Evolutionary conservation across 1,140 invertebrate genomes (phyloP), one percentile per base, ranked within the genome.

Genomic region (Asobara japonica): DNA sequence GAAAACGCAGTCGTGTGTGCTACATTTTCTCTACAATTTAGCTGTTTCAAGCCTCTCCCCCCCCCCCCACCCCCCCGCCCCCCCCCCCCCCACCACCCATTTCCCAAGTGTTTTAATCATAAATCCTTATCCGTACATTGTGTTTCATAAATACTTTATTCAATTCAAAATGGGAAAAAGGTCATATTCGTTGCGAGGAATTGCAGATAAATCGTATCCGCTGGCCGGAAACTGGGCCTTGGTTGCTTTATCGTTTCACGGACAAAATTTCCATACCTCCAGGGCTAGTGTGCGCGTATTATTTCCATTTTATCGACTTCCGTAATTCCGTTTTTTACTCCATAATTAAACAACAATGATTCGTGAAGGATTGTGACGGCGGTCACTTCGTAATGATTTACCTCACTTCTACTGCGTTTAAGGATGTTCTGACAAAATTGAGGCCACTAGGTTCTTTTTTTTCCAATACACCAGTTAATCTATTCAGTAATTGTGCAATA

Each of bases 221-320:
- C 31, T 67, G 56, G 30, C 51, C 11, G 45, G 30, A 61, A 66
- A 67, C n/a, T 51, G 30, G 7, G 29, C 64, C 33, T 38, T 33
- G 30, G 16, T 20, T n/a, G n/a, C n/a, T n/a, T 31, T 69, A 31
- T 20, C 45, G 25, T 60, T 79, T 80, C 77, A 78, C 69, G 80
- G 80, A 75, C 80, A 65, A 76, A 75, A 82, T 80, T 80, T 79
- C 74, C 79, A 81, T 81, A 77, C 65, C 67, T 69, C 65, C 77
- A 79, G 71, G 76, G 75, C 79, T 74, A 77, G 8, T 25, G 13
- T 5, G 16, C 45, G 20, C 11, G 27, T 33, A 56, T 36, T 69
- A 33, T 62, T 38, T 20, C 41, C 25, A 18, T 16, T 27, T 16
- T 27, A 16, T 65, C 36, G 11, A 65, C 60, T 71, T 71, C 69